Evolutionary conservation across 2,888 invertebrate species (phyloP).

Genomic region (Apamea anceps): DNA sequence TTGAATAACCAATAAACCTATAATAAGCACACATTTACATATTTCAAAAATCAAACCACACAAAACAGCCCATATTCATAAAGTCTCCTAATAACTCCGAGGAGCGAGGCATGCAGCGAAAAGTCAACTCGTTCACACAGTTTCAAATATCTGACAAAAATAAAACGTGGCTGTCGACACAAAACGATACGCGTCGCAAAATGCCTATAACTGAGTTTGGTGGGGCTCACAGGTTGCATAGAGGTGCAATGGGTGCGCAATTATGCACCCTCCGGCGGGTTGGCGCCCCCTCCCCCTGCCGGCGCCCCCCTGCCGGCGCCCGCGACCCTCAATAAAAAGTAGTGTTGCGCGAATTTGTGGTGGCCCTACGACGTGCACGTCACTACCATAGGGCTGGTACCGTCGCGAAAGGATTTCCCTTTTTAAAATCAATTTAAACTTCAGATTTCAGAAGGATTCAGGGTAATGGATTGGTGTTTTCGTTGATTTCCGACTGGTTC

Average conservation of each 20-base stretch:
- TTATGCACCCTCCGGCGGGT: constrained; percentile 78
- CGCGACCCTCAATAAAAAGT: constrained; percentile 80
- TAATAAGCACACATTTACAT: not conserved
- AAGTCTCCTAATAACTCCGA: constrained; percentile 17
- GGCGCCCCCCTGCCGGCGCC: constrained; percentile 52
- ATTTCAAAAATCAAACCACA: not conserved
- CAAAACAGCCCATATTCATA: constrained; percentile 2
- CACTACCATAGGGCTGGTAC: constrained; percentile 67
- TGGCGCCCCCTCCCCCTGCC: constrained; percentile 42
- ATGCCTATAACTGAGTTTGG: constrained; percentile 80
- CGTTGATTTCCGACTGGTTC: not conserved
- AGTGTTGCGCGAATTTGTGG: constrained; percentile 78
- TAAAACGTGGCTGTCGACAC: constrained; percentile 59
- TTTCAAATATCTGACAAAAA: constrained; percentile 59
- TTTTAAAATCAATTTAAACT: not conserved
- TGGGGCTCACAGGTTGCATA: constrained; percentile 74
- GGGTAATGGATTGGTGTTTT: not conserved
- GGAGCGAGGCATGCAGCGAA: constrained; percentile 32
- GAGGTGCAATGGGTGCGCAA: constrained; percentile 74
- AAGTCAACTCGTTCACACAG: constrained; percentile 49
- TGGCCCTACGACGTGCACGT: constrained; percentile 69
- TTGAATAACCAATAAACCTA: not conserved
- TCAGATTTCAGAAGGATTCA: not conserved
- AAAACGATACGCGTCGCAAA: constrained; percentile 71
- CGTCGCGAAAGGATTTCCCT: not conserved